A percentile compares a stretch with the other conserved stretches of the same genome.
Conservation (phyloP, 2,113 vertebrate genomes). For the Conger conger region DNA sequence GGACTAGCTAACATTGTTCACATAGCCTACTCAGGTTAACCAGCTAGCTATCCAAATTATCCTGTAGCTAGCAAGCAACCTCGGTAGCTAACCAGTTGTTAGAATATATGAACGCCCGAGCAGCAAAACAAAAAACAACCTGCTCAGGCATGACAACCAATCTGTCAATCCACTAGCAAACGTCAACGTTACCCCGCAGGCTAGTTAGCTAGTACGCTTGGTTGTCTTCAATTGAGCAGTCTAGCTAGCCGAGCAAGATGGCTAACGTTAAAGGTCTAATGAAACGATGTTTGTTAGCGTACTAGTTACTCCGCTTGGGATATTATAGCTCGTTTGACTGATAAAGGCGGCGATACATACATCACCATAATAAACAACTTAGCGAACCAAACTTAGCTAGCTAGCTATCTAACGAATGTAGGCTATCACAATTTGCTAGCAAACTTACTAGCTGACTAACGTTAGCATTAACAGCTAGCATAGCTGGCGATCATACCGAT, state of each 20-base stretch:
- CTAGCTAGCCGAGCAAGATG: not conserved
- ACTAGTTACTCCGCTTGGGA: not conserved
- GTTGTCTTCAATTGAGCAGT: no score
- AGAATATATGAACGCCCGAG: not conserved
- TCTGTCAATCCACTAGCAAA: constrained; percentile 1
- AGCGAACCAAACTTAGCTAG: no score
- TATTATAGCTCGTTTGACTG: not conserved
- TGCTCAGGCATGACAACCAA: not conserved
- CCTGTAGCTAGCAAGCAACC: not conserved
- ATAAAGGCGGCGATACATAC: not conserved
- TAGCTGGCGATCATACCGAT: not conserved
- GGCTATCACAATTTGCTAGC: not conserved
- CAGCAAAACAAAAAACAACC: constrained; percentile 4
- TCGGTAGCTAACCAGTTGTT: not conserved
- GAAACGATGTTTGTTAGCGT: not conserved
- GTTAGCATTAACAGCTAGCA: not conserved
- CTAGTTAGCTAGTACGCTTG: not conserved
- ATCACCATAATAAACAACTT: not conserved
- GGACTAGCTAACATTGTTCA: constrained; percentile 8
- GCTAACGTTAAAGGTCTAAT: not conserved
- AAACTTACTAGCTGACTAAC: not conserved
- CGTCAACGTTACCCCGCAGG: not conserved
- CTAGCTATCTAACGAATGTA: not conserved
- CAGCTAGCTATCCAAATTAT: not conserved
- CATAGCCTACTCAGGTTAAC: no score